Evolutionary conservation across 2,888 invertebrate species (phyloP).

Genomic region (Oasisia sp.): DNA sequence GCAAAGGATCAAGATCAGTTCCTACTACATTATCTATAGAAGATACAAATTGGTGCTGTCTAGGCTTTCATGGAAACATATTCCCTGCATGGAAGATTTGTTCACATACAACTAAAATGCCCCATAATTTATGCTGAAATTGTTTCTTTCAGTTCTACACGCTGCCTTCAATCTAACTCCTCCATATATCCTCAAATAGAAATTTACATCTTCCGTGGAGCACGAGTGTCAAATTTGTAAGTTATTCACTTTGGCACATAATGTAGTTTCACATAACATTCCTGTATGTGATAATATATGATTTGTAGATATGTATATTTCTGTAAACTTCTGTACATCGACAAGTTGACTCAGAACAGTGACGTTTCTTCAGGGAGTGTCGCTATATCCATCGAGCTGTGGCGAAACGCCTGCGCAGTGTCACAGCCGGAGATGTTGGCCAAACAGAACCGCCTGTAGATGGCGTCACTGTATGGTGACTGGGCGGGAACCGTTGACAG

Average conservation of each 20-base stretch:
- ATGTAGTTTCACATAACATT: neutral
- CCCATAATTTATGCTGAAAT: neutral
- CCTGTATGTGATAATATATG: neutral
- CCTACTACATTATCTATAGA: neutral
- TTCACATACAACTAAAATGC: neutral
- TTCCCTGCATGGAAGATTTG: neutral
- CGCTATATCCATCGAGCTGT: slow-evolving; percentile 6
- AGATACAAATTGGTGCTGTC: neutral
- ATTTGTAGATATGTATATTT: no score
- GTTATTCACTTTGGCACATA: neutral
- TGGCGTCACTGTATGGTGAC: neutral
- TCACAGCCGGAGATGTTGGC: neutral
- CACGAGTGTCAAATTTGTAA: neutral
- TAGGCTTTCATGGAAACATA: neutral
- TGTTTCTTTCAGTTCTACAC: neutral
- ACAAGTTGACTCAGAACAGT: neutral
- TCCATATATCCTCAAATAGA: neutral
- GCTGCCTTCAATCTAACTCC: neutral
- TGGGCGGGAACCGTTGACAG: neutral
- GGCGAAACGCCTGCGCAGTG: neutral
- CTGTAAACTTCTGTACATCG: neutral
- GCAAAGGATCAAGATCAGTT: neutral
- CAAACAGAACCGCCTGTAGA: neutral
- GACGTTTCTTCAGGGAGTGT: neutral
- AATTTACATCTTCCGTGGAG: neutral